Evolutionary conservation across 2,888 invertebrate species (phyloP), one percentile per base, ranked within the genome.

Genomic region (Eilema depressum): DNA sequence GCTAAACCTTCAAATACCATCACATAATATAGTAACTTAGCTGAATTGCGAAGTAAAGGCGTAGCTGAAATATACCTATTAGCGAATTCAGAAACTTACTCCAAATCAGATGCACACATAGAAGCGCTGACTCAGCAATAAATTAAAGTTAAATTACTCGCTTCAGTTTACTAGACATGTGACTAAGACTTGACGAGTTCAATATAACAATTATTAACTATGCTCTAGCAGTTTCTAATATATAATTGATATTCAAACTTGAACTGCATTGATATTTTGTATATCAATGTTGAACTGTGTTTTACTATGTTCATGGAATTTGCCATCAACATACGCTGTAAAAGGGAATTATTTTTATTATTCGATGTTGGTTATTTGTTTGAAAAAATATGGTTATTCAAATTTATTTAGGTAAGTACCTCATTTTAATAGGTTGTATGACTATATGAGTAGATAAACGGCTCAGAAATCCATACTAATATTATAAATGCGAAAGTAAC

Each of bases 131-230:
- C 81, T 75, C 74, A 74, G 77, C 79, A 81, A 85, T 86, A 88
- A 88, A 90, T 90, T 89, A 85, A 83, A 87, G 85, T 89, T 87
- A 85, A 88, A 91, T 89, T 91, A 88, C 86, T 89, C 87, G 77
- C 76, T 84, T 79, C 84, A 75, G 77, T 78, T 69, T 75, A 68
- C 61, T 70, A 83, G 78, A 77, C 72, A 76, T 74, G 70, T 76
- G 71, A 62, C 63, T 68, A 56, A 74, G 71, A 66, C 69, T 69
- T 63, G 66, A 57, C 25, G 47, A 63, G 25, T 37, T 63, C 30
- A 69, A 71, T 72, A 41, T 28, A 73, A 74, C 75, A 76, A 76
- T 76, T 77, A 77, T 75, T 75, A 81, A 74, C 68, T 69, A 53
- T 73, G 72, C 68, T 66, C 75, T 70, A 76, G 73, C 57, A 74